Base-by-base conservation (phyloP, 2,888 invertebrate species). In the Microctonus aethiopoides region DNA sequence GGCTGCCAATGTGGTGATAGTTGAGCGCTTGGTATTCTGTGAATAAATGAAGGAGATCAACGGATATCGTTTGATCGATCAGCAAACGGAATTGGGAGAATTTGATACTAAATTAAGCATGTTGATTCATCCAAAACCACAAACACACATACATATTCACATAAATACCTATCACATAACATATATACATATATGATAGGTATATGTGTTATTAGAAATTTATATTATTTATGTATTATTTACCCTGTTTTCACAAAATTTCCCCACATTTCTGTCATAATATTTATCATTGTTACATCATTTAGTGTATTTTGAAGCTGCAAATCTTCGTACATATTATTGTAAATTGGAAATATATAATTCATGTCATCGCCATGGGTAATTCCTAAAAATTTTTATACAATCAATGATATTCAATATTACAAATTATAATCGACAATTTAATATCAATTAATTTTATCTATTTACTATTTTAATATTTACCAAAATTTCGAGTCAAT, bases 211-310 rank as follows among this genome's bases (percentile, higher is more conserved):
- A 4, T 3, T 20, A 29, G 29, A 3, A 29, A 29, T 29, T 7
- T 29, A n/a, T 39, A 52, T 46, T 39, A 41, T 24, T 9, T 46
- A 9, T 10, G 24, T 22, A 67, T 70, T 22, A 67, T 67, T 76
- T 78, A 86, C 85, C 86, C 85, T 0, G 75, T 74, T 72, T 70
- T 79, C 0, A 76, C 75, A 24, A 86, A 85, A 68, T 65, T 81
- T 1, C 75, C 41, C 78, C 78, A 85, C 76, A 84, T 76, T 69
- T 84, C 81, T 0, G 79, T 82, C 78, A 85, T 79, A 6, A 81
- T 71, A 54, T 83, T 75, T 7, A 83, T 79, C 77, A 84, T 80
- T 1, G 77, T 74, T 36, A 56, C 52, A 65, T 86, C 85, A 2
- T 22, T 62, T 7, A 70, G 72, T 0, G 81, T 83, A 66, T 80